Conservation (phyloP, 2,113 vertebrate species). For the Salvelinus fontinalis region DNA sequence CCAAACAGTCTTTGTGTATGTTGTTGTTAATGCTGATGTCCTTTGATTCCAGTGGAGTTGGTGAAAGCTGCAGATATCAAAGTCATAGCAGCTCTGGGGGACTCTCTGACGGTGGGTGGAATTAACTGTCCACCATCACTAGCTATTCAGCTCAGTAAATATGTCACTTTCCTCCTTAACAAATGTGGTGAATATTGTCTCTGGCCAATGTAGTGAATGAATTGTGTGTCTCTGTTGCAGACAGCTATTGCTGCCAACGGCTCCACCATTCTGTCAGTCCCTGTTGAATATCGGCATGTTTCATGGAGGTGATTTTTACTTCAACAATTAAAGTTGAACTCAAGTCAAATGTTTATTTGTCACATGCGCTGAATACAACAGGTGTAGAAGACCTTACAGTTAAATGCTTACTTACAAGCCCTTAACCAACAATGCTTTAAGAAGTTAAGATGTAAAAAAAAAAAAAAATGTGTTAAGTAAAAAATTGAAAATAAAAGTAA, state of each 20-base stretch:
- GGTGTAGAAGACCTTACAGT: too few species aligned
- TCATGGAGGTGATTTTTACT: constrained; percentile 73
- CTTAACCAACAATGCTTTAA: too few species aligned
- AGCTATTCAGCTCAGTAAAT: too few species aligned
- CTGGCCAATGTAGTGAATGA: too few species aligned
- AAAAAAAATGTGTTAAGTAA: too few species aligned
- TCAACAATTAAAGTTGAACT: too few species aligned
- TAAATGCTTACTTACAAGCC: too few species aligned
- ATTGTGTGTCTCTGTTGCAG: constrained; percentile 45
- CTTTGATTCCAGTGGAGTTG: constrained; percentile 78
- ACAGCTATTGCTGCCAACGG: constrained; percentile 77
- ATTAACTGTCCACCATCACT: neutral
- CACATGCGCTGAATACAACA: too few species aligned
- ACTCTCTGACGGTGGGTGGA: constrained; percentile 88
- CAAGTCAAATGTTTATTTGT: too few species aligned
- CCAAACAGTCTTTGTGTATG: too few species aligned
- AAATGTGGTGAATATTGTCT: neutral
- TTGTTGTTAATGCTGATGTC: neutral
- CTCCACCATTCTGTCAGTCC: constrained; percentile 72
- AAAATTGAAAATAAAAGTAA: too few species aligned
- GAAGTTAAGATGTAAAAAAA: too few species aligned
- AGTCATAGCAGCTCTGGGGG: constrained; percentile 88
- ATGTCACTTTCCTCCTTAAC: neutral
- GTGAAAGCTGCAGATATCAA: constrained; percentile 88
- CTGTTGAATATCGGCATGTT: constrained; percentile 75